These are phyloP conservation scores for Hippocampus mohnikei DNA, from an alignment of 2,113 vertebrate genomes.

Conservation along the genomic window DNA sequence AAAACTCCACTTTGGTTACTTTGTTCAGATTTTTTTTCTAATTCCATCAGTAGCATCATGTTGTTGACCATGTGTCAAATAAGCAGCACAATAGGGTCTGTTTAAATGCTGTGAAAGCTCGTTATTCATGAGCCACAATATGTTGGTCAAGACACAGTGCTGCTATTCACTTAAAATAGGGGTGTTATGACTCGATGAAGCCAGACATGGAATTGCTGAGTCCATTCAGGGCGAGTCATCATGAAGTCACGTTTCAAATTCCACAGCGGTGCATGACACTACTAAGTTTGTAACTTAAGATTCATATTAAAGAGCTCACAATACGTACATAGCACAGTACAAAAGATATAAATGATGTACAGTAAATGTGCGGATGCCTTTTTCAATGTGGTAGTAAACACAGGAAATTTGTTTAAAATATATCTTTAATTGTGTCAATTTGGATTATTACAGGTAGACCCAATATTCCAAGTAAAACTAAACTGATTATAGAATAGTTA, in stretches of 20 bases:
- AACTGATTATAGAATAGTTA: not conserved
- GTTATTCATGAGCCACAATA: not conserved
- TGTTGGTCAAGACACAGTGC: slow-evolving; percentile 22
- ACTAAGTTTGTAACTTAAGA: not conserved
- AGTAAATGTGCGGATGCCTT: not conserved
- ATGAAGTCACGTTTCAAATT: not conserved
- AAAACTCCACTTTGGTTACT: not conserved
- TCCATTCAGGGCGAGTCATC: not conserved
- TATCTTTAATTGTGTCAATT: not conserved
- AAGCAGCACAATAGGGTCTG: not conserved
- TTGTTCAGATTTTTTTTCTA: not conserved
- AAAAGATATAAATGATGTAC: not conserved
- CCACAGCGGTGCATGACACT: not conserved
- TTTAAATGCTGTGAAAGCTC: not conserved
- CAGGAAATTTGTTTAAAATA: not conserved
- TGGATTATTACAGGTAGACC: not conserved
- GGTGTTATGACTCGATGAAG: not conserved
- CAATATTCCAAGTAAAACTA: not conserved
- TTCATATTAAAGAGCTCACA: not conserved
- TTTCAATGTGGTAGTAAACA: not conserved
- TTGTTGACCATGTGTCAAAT: slow-evolving; percentile 10
- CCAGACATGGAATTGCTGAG: slow-evolving; percentile 18
- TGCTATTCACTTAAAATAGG: slow-evolving; percentile 20
- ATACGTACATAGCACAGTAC: not conserved
- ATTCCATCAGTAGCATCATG: not conserved